These are phyloP conservation scores for Sorex fumeus DNA, from an alignment of 2,113 vertebrate genomes.

Conservation along the genomic window DNA sequence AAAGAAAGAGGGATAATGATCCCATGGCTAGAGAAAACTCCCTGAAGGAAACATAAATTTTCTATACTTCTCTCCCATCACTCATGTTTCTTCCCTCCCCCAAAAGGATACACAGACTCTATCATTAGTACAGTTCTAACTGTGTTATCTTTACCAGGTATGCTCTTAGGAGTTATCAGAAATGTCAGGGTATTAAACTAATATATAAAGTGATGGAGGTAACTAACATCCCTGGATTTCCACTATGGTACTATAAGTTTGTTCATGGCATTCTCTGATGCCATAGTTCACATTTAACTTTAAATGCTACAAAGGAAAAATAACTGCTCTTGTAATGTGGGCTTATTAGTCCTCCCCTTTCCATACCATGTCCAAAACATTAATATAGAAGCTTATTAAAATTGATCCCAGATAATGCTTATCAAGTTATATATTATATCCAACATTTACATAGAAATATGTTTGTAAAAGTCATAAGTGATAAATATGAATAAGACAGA, in stretches of 20 bases:
- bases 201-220: conserved; percentile 43
- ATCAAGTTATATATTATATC: conserved; percentile 19
- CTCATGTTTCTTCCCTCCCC: neutral
- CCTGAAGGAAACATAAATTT: conserved; percentile 34
- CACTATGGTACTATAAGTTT: conserved; percentile 47
- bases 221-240: conserved; percentile 41
- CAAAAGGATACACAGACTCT: neutral
- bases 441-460: conserved; percentile 41
- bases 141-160: neutral
- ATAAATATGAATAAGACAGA: conserved; percentile 17
- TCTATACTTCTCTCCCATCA: conserved; percentile 38
- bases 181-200: conserved; percentile 35
- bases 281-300: conserved; percentile 61
- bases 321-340: conserved; percentile 43
- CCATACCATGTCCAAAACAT: conserved; percentile 27
- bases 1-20: conserved; percentile 47
- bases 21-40: conserved; percentile 36
- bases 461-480: conserved; percentile 49
- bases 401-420: conserved; percentile 38
- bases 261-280: conserved; percentile 45
- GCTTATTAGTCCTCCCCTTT: conserved; percentile 10
- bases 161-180: conserved; percentile 27
- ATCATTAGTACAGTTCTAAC: conserved; percentile 41
- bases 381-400: conserved; percentile 55
- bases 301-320: conserved; percentile 61